Base-by-base conservation (phyloP, 2,888 invertebrate species). In the Rhagonycha lutea region DNA sequence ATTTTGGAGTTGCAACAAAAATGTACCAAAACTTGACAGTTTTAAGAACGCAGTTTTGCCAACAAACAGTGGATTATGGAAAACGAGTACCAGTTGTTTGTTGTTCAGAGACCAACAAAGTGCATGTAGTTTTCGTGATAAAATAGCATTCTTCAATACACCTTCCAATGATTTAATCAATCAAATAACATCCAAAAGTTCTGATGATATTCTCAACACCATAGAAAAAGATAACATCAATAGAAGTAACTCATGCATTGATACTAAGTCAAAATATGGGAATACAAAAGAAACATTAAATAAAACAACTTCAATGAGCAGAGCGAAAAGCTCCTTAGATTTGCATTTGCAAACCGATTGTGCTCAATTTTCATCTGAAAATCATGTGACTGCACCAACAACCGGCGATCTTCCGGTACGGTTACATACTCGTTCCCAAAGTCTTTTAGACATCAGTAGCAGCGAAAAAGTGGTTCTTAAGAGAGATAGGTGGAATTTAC, bases 111-210 rank as follows among this genome's bases (percentile, higher is more conserved):
- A 95, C 87, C 94, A 94, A 81, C 92, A 93, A 84, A 94, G 94
- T 79, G 94, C 94, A 87, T 92, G 92, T 80, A 95, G 95, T 83
- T 95, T 96, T 73, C 92, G 93, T 83, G 95, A 95, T 85, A 95
- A 95, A 89, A 96, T 96, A 83, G 95, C 95, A 75, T 94, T 95
- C 94, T 96, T 96, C 87, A 47, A 47, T 3, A 95, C 95, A 87
- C 87, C 76, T 82, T 81, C 89, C 71, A 89, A 68, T 14, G 26
- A 18, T 4, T 29, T 68, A 68, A 67, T 4, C 24, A 72, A 18
- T 47, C 18, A 71, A 28, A 78, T 78, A 72, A 71, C 74, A 60
- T 79, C 73, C 69, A 78, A 79, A 75, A 76, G 78, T 71, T 74
- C 77, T 4, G 79, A 79, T 23, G 79, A 80, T 73, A 73, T 80